Percentiles rank a stretch among this genome's conserved stretches.
These are phyloP conservation scores for Squalus acanthias DNA, from an alignment of 2,797 vertebrate genomes.

Conservation along the genomic window DNA sequence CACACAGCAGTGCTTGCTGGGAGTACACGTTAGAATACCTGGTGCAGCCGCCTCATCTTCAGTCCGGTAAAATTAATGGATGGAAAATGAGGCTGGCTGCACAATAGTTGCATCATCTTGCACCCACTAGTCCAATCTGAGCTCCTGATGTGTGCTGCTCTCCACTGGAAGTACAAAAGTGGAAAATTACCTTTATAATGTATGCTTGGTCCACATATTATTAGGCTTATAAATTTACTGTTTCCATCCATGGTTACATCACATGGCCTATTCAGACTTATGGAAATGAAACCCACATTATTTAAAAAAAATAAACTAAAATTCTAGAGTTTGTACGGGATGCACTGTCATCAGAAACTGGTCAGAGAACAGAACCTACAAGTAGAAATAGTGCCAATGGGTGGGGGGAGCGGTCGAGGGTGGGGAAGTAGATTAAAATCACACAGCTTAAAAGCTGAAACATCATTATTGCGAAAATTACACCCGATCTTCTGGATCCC, in stretches of 20 bases:
- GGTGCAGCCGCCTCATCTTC: background rate
- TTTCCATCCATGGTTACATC: background rate
- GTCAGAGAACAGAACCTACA: background rate
- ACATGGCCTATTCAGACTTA: background rate
- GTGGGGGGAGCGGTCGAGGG: background rate
- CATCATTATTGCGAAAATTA: slow-evolving; percentile 4
- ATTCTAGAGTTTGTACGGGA: background rate
- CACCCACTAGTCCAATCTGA: background rate
- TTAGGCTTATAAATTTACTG: background rate
- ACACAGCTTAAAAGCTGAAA: background rate
- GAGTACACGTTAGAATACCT: background rate
- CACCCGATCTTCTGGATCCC: background rate
- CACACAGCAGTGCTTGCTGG: background rate
- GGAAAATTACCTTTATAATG: background rate
- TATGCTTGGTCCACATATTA: background rate
- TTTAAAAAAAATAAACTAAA: background rate
- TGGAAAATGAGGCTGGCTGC: background rate
- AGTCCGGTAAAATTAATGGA: background rate
- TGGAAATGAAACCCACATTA: background rate
- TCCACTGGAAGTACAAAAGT: background rate
- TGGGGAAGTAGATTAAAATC: background rate
- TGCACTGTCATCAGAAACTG: background rate
- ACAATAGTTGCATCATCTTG: background rate
- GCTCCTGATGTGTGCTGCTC: background rate
- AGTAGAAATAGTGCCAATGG: no score